phyloP scores from a whole-genome alignment of 2,113 vertebrate species.

The Oncorhynchus clarkii region DNA sequence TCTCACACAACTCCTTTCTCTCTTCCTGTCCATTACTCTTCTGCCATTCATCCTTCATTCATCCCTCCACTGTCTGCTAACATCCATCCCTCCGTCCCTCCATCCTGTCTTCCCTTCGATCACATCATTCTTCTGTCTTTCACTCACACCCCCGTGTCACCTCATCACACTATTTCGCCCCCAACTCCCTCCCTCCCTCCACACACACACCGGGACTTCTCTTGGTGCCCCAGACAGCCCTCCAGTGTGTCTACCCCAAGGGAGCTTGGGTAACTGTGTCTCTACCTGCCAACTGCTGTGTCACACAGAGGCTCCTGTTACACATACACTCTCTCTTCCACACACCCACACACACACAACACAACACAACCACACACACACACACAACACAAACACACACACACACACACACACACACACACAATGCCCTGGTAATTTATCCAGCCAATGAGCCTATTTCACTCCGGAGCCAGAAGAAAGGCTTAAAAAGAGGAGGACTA shows the following conservation, averaged over 20 bases:
- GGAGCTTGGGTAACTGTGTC: conserved; percentile 69
- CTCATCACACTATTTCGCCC: too few species aligned
- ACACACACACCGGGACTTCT: too few species aligned
- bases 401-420: neutral
- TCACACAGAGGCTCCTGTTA: conserved; percentile 83
- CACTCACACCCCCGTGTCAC: too few species aligned
- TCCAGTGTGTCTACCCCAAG: conserved; percentile 71
- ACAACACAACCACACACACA: conserved; percentile 21
- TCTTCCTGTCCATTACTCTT: too few species aligned
- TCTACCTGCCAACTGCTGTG: conserved; percentile 91
- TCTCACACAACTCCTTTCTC: too few species aligned
- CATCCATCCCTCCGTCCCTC: neutral
- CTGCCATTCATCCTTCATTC: too few species aligned
- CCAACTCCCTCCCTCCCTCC: too few species aligned
- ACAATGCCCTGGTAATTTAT: conserved; percentile 7
- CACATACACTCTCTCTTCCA: conserved; percentile 77
- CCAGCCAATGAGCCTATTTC: conserved; percentile 21
- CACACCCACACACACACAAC: conserved; percentile 32
- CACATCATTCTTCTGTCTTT: too few species aligned
- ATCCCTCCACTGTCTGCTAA: neutral
- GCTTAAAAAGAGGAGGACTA: neutral
- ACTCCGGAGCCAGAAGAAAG: conserved; percentile 14
- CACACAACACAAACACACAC: conserved; percentile 26
- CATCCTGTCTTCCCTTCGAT: neutral
- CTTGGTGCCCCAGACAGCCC: conserved; percentile 66